Base-by-base conservation (phyloP, 1,140 invertebrate species). In the Battus philenor region DNA sequence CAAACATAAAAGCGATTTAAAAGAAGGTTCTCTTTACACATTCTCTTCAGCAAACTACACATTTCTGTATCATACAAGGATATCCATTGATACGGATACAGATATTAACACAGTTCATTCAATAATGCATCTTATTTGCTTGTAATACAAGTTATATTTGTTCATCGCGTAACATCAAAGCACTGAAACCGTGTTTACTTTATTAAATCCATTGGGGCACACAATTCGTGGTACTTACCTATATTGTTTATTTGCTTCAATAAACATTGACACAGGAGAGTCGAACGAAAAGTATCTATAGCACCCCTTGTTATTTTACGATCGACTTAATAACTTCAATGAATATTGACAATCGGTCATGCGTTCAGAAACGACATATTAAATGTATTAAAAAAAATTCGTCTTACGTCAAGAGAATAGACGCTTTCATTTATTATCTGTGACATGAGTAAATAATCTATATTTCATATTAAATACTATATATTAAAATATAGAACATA, bases 161-260 rank as follows among this genome's bases (percentile, higher is more conserved):
- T 1, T 11, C 8, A 11, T 13, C 11, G 6, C 8, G 5, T 9
- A 9, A 29, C 10, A 36, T 33, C 24, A 22, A 44, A 48, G 32
- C 47, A 59, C 45, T 51, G 53, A 46, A 29, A 36, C 32, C 46
- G 33, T 56, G 64, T 74, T 72, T 78, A 66, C 61, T 59, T 68
- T 68, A 62, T 52, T 52, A 66, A 58, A 70, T 65, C 65, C 62
- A 76, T 68, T 69, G 65, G 61, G 64, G 50, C 52, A 39, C 38
- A 47, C 53, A 45, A 59, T 67, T 57, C 61, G 51, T 41, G 44
- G 61, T 66, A 67, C 67, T 71, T 63, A 51, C 53, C 50, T 44
- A 47, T 59, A 67, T 72, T 77, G 72, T 69, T 73, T 74, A 74
- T 77, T 70, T 74, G 68, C 59, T 70, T 59, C 46, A 47, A 59